These are phyloP conservation scores for Lasioglossum morio DNA, from an alignment of 2,888 invertebrate species.

Conservation along the genomic window DNA sequence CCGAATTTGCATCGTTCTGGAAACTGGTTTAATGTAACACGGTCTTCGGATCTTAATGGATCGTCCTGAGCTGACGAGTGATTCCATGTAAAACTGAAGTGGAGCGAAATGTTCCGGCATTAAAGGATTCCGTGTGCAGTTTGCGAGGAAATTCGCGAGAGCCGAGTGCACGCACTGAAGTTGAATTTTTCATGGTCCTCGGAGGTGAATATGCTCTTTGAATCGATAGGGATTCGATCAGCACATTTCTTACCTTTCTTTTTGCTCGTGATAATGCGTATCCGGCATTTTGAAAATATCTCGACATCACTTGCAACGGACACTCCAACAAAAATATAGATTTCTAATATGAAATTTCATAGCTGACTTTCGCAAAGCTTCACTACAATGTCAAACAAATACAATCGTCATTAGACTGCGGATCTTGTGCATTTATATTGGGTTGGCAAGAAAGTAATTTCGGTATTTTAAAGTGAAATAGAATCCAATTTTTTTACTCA, in stretches of 20 bases:
- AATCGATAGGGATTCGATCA: neutral
- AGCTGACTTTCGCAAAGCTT: too few relatives aligned
- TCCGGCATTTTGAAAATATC: too few relatives aligned
- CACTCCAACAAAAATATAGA: too few relatives aligned
- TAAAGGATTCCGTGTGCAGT: neutral
- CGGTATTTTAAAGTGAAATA: too few relatives aligned
- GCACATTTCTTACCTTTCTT: neutral
- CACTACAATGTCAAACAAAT: too few relatives aligned
- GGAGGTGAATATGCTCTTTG: neutral
- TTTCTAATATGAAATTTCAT: too few relatives aligned
- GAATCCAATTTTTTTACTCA: too few relatives aligned
- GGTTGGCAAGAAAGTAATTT: too few relatives aligned
- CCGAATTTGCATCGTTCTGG: conserved; percentile 19
- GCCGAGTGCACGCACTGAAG: neutral
- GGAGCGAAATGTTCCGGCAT: neutral
- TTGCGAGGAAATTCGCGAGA: neutral
- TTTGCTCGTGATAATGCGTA: too few relatives aligned
- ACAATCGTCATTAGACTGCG: too few relatives aligned
- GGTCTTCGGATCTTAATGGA: conserved; percentile 3
- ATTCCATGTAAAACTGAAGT: neutral
- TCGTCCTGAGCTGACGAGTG: neutral
- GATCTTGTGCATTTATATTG: too few relatives aligned
- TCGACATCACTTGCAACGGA: too few relatives aligned
- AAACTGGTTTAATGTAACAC: neutral
- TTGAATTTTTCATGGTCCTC: neutral